These are phyloP conservation scores for Nemotelus nigrinus DNA, from an alignment of 2,888 invertebrate genomes.

Conservation along the genomic window DNA sequence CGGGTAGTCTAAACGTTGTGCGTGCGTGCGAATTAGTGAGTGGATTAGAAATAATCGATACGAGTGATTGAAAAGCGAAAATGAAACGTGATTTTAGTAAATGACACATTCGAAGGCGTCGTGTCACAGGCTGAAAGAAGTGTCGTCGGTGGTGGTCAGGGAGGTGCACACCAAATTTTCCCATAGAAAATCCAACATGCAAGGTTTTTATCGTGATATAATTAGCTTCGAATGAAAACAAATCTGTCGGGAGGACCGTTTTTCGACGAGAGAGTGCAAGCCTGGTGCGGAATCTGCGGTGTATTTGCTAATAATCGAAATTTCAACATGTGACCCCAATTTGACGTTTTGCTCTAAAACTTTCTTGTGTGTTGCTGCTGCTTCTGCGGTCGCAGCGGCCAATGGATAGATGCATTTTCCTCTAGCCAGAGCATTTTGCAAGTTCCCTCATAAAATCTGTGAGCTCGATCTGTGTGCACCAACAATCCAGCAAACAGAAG, in stretches of 20 bases:
- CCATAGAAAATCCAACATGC: no score
- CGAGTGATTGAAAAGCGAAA: conserved; percentile 1
- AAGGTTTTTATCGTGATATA: conserved; percentile 7
- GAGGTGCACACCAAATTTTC: conserved; percentile 32
- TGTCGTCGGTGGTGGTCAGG: conserved; percentile 46
- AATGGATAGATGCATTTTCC: conserved; percentile 42
- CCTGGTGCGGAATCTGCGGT: conserved; percentile 1
- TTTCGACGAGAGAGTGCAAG: neutral
- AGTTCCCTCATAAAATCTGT: no score
- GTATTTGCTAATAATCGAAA: conserved; percentile 31
- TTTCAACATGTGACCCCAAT: conserved; percentile 66
- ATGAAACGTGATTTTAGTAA: conserved; percentile 14
- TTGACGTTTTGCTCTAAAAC: conserved; percentile 58
- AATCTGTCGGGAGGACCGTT: no score
- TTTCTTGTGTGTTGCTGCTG: conserved; percentile 45
- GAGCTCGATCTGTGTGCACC: no score
- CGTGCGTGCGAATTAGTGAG: conserved; percentile 13
- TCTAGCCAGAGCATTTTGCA: conserved; percentile 43
- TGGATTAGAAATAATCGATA: conserved; percentile 22
- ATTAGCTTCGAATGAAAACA: neutral
- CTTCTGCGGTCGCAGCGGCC: conserved; percentile 35
- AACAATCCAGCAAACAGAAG: neutral
- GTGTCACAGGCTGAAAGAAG: conserved; percentile 46
- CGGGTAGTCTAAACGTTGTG: conserved; percentile 10
- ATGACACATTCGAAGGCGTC: conserved; percentile 48